Conservation (phyloP, 2,113 vertebrate genomes). For the Rhinoderma darwinii region DNA sequence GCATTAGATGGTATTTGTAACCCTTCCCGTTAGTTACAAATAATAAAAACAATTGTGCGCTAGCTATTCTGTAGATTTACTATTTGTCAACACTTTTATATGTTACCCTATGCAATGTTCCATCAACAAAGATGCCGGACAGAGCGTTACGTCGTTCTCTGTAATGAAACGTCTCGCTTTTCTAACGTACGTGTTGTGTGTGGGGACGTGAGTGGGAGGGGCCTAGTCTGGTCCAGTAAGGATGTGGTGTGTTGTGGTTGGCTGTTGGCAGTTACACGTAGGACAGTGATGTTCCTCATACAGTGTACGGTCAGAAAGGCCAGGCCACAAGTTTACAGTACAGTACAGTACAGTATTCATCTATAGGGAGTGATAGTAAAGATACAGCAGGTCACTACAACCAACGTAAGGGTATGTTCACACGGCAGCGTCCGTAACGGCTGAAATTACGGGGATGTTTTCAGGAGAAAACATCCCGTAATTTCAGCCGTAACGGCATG, state of each 20-base stretch:
- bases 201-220: neutral
- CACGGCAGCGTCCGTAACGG: no score
- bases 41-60: neutral
- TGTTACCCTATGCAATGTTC: neutral
- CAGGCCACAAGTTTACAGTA: neutral
- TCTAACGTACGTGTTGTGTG: neutral
- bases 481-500: no score
- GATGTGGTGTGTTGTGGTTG: constrained; percentile 40
- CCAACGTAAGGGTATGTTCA: no score
- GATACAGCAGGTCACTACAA: no score
- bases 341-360: no score
- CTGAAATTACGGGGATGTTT: no score
- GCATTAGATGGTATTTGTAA: neutral
- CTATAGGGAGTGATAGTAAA: no score
- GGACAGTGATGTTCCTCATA: neutral
- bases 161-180: neutral
- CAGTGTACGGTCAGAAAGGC: neutral
- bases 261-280: neutral
- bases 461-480: no score
- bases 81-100: neutral
- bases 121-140: constrained; percentile 1
- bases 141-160: neutral
- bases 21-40: neutral
- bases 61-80: no score
- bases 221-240: constrained; percentile 35